phyloP scores from a whole-genome alignment of 2,113 vertebrate genomes.

The Mustela lutreola region DNA sequence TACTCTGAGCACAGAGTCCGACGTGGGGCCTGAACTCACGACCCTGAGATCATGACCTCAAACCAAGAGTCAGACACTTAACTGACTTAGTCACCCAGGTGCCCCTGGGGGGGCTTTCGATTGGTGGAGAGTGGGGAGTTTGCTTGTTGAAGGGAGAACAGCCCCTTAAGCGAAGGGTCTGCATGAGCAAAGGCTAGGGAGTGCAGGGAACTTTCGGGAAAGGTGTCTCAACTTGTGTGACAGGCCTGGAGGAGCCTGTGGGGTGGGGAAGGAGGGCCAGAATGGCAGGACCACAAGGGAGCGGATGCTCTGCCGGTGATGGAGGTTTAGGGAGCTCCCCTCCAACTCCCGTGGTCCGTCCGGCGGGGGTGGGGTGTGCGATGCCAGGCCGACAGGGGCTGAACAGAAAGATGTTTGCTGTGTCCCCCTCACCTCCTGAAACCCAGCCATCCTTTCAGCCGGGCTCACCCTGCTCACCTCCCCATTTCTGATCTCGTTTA shows the following conservation, averaged over 20 bases:
- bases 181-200: fast-evolving
- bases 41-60: not conserved
- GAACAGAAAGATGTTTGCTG: not conserved
- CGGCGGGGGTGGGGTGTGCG: not conserved
- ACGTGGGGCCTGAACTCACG: not conserved
- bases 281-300: not conserved
- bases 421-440: fast-evolving
- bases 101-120: not conserved
- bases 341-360: not conserved
- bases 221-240: too few species aligned
- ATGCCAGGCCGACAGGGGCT: not conserved
- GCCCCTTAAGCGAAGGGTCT: not conserved
- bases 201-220: not conserved
- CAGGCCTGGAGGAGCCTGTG: not conserved
- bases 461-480: slow-evolving; percentile 58
- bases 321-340: not conserved
- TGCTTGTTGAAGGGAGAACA: not conserved
- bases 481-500: slow-evolving; percentile 84
- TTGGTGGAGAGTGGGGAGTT: not conserved
- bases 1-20: not conserved
- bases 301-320: not conserved
- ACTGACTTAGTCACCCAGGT: not conserved
- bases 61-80: not conserved
- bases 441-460: slow-evolving; percentile 73
- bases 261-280: not conserved